Evolutionary conservation across 1,140 invertebrate species (phyloP), one percentile per base, ranked within the genome.

Genomic region (Orius laevigatus): DNA sequence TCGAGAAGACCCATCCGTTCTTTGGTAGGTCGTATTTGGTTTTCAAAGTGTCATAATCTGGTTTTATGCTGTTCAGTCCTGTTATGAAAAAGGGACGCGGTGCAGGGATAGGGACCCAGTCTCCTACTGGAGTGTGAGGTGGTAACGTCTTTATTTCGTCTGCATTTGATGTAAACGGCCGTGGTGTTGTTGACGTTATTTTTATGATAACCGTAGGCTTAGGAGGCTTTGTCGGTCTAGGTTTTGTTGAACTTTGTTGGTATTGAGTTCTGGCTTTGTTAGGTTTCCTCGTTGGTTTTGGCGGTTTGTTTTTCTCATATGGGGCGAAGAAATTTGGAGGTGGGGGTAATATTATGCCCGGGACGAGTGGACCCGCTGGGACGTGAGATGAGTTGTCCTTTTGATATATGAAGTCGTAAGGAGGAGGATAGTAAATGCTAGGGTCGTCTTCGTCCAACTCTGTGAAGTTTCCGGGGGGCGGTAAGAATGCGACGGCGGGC

Each of bases 361-460:
- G 86, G 3, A 88, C 85, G 39, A 89, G 61, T 0, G 85, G 86
- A 44, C 86, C 86, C 0, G 85, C 79, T 11, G 83, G 79, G 33
- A 88, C 82, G 14, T 66, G 67, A 20, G 76, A 81, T 1, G 76
- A 70, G 62, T 88, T 85, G 57, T 85, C 82, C 56, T 72, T 76
- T 52, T 70, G 71, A 63, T 86, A 89, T 50, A 78, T 77, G 66
- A 88, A 89, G 64, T 83, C 86, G 66, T 89, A 88, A 1, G 83
- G 81, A 55, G 84, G 84, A 51, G 84, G 84, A 71, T 89, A 87
- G 59, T 87, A 89, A 12, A 89, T 78, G 44, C 84, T 86, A 57
- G 84, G 84, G 66, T 89, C 84, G 62, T 86, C 83, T 63, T 86
- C 82, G 66, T 88, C 84, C 60, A 81, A 78, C 57, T 81, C 78